phyloP scores from a whole-genome alignment of 2,888 invertebrate genomes.

The Acleris sparsana region DNA sequence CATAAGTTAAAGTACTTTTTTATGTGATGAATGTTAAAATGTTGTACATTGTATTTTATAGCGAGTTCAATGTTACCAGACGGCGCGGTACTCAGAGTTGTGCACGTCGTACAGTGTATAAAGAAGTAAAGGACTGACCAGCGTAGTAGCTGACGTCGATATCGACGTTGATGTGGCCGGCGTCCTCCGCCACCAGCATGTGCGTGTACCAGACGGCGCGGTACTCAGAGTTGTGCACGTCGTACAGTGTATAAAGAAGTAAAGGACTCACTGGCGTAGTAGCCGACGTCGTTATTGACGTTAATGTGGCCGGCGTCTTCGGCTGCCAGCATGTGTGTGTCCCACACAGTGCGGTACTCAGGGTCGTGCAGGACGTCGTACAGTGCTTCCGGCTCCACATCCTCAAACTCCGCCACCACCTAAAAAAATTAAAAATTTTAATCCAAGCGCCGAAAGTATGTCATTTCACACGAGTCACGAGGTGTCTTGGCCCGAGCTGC shows the following conservation, averaged over 20 bases:
- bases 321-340: conserved; percentile 93
- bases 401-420: conserved; percentile 86
- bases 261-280: conserved; percentile 90
- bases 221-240: conserved; percentile 96
- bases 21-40: no score
- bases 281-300: conserved; percentile 96
- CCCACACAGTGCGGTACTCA: conserved; percentile 94
- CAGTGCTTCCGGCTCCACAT: conserved; percentile 88
- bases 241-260: conserved; percentile 79
- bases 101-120: no score
- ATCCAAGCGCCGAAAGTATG: no score
- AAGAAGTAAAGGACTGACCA: neutral
- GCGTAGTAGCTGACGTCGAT: conserved; percentile 2
- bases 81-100: no score
- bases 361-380: conserved; percentile 97
- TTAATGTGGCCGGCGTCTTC: conserved; percentile 95
- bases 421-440: conserved; percentile 40
- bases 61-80: no score
- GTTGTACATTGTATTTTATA: no score
- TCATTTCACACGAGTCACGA: no score
- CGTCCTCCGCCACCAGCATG: conserved; percentile 93
- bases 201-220: conserved; percentile 95
- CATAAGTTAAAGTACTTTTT: no score
- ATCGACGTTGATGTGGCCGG: neutral
- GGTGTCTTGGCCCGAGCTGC: no score